Evolutionary conservation across 2,888 invertebrate species (phyloP), one percentile per base, ranked within the genome.

Genomic region (Trichopoda pennipes): DNA sequence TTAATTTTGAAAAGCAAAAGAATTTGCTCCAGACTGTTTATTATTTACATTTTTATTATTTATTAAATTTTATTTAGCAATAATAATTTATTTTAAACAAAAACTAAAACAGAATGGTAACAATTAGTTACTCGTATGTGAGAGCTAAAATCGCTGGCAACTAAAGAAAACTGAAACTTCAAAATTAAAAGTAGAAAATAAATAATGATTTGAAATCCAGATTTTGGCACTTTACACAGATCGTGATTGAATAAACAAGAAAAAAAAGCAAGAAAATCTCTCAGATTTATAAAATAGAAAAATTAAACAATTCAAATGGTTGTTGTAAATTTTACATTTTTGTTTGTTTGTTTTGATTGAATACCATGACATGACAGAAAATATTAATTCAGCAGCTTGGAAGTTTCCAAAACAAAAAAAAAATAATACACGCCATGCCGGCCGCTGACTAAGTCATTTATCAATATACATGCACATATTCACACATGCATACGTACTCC

Each of bases 301-400:
- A 74, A 63, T 61, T 55, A 69, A 80, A 7, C 42, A 74, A 69
- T 69, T 74, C 63, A 63, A 68, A 49, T 23, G 44, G 56, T 4
- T 35, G 38, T 47, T 61, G 17, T n/a, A 55, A 44, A 42, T n/a
- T 42, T 53, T 61, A 38, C n/a, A 19, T 35, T n/a, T 28, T 51
- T 44, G 12, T 73, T 70, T 35, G 14, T 28, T 51, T 44, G 12
- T 73, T 70, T 63, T 68, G 38, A 49, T 55, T 61, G 19, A 21
- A 79, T 79, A 61, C 49, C 79, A 74, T 79, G 79, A 55, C 61
- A 63, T 79, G 79, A 55, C 61, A 63, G 61, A 73, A 79, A 79
- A 79, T 74, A 68, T 47, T 66, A 79, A 79, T 79, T 55, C 55
- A 49, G 16, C 56, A 55, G 32, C 55, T 51, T 53, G 72, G 64